phyloP scores from a whole-genome alignment of 2,797 vertebrate genomes.

The Molossus alvarezi region DNA sequence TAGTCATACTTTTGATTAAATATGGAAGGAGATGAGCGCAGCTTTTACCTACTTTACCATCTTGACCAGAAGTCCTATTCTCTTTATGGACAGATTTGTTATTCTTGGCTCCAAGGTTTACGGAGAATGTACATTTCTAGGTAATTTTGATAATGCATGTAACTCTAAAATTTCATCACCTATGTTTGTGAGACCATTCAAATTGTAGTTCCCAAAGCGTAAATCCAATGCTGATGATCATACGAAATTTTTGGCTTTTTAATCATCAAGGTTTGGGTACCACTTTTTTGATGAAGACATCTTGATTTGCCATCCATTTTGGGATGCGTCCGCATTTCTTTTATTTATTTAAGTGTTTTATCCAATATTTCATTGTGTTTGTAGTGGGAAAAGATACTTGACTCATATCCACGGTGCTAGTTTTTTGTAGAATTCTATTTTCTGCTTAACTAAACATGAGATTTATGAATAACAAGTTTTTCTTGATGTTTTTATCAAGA shows the following conservation, averaged over 20 bases:
- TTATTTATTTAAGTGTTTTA: neutral
- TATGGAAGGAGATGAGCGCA: neutral
- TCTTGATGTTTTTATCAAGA: too few species aligned
- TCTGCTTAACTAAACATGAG: neutral
- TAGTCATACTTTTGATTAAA: neutral
- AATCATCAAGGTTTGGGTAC: neutral
- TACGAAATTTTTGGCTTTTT: neutral
- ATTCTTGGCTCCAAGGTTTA: neutral
- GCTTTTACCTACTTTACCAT: neutral
- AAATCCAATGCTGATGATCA: neutral
- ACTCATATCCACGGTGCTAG: neutral
- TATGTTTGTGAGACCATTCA: neutral
- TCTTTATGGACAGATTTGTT: neutral
- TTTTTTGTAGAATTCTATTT: neutral
- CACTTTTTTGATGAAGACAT: neutral
- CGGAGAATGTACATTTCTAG: neutral
- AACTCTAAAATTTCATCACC: neutral
- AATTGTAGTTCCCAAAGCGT: neutral
- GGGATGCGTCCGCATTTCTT: neutral
- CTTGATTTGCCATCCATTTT: neutral
- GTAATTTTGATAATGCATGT: neutral
- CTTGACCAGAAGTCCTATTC: neutral
- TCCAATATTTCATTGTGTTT: neutral
- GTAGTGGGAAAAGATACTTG: neutral
- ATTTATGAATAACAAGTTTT: conserved; percentile 3